A percentile compares a stretch with the other conserved stretches of the same genome.
Evolutionary conservation across 35 echinoderm and acorn worm genomes (phyloP).

Genomic region (Strongylocentrotus purpuratus): DNA sequence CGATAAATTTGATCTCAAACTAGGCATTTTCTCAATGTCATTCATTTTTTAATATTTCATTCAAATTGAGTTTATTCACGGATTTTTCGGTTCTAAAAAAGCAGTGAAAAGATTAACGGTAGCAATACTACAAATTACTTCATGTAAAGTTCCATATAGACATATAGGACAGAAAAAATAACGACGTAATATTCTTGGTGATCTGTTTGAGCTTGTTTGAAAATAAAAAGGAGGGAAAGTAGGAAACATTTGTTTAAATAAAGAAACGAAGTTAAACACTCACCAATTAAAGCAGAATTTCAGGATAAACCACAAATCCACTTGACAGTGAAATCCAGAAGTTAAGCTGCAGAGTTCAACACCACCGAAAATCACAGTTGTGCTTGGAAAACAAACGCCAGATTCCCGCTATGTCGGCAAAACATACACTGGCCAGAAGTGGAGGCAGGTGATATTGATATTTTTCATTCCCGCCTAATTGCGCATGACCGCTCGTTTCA

Average conservation of each 20-base stretch:
- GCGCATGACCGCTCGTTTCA: conserved; percentile 27
- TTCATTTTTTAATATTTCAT: no score
- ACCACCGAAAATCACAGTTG: neutral
- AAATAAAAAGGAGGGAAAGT: no score
- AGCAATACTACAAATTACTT: no score
- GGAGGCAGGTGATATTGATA: conserved; percentile 42
- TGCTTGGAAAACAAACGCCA: neutral
- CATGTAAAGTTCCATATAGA: no score
- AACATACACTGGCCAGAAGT: neutral
- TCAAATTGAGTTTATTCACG: no score
- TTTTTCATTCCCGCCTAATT: conserved; percentile 54
- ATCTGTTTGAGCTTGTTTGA: no score
- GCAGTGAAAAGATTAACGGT: no score
- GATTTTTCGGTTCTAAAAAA: no score
- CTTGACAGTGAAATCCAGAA: neutral
- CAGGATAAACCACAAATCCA: neutral
- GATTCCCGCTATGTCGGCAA: neutral
- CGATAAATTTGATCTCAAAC: no score
- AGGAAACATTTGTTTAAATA: neutral
- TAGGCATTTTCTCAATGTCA: no score
- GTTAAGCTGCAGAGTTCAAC: neutral
- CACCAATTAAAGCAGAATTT: neutral
- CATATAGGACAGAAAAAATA: no score
- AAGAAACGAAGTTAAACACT: neutral
- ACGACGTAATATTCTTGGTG: no score